Conservation (phyloP, 2,888 invertebrate genomes). For the Diogma glabrata region DNA sequence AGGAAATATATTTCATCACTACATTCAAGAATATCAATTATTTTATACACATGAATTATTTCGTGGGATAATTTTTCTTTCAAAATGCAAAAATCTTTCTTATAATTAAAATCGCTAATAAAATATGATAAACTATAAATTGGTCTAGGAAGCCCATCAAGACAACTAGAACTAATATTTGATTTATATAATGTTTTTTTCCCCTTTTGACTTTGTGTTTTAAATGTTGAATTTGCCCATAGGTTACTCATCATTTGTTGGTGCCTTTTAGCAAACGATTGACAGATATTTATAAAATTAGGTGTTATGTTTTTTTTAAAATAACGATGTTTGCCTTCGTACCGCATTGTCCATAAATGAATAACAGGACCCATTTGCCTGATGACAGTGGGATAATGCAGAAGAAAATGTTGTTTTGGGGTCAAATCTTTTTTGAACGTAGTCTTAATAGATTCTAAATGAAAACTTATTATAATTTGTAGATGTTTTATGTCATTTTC, state of each 20-base stretch:
- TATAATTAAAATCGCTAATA: background rate
- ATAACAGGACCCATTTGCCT: background rate
- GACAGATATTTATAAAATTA: background rate
- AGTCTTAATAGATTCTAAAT: background rate
- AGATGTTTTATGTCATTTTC: background rate
- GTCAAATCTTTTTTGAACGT: slow-evolving; percentile 1
- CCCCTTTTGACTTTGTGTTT: background rate
- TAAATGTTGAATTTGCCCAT: background rate
- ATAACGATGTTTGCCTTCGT: slow-evolving; percentile 1
- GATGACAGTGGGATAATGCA: background rate
- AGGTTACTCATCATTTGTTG: slow-evolving; percentile 3
- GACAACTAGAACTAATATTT: background rate
- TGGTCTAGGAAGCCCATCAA: background rate
- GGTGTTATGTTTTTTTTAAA: background rate
- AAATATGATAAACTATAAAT: slow-evolving; percentile 1
- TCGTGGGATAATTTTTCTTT: slow-evolving; percentile 1
- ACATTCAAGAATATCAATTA: background rate
- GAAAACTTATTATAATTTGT: background rate
- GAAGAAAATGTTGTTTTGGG: background rate
- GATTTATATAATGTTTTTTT: background rate
- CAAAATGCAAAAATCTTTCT: background rate
- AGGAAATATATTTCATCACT: background rate
- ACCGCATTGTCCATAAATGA: slow-evolving; percentile 3
- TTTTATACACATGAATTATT: slow-evolving; percentile 1
- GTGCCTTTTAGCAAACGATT: slow-evolving; percentile 2